A percentile compares a stretch with the other conserved stretches of the same genome.
Conservation (phyloP, 2,888 invertebrate genomes). For the Drosophila austrosaltans region DNA sequence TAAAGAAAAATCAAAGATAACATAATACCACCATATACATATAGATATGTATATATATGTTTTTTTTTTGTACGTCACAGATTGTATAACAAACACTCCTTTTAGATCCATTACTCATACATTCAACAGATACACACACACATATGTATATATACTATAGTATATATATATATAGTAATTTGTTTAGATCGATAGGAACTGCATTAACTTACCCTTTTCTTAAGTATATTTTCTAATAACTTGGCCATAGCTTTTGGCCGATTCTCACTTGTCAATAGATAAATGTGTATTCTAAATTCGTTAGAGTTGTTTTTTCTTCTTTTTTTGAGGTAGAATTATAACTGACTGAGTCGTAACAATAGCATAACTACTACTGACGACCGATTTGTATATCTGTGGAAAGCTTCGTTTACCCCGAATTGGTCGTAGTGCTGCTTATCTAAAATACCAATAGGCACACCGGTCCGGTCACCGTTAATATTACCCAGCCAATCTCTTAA, state of each 20-base stretch:
- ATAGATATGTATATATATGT: not conserved
- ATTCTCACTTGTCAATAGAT: not conserved
- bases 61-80: not conserved
- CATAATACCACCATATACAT: not conserved
- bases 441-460: conserved; percentile 36
- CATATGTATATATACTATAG: not conserved
- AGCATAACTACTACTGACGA: conserved; percentile 60
- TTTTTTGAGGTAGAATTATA: conserved; percentile 32
- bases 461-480: conserved; percentile 28
- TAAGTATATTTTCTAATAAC: conserved; percentile 45
- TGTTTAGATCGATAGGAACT: too few species aligned
- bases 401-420: conserved; percentile 51
- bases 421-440: conserved; percentile 63
- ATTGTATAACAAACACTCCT: not conserved
- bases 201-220: conserved; percentile 68
- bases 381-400: conserved; percentile 55
- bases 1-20: too few species aligned
- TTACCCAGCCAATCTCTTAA: conserved; percentile 20
- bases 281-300: not conserved
- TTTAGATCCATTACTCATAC: not conserved
- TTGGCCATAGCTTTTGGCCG: conserved; percentile 44
- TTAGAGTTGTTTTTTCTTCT: not conserved
- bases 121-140: not conserved
- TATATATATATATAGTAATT: not conserved
- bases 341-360: conserved; percentile 58